These are phyloP conservation scores for Stomorhina lunata DNA, from an alignment of 2,888 invertebrate genomes.

Conservation along the genomic window DNA sequence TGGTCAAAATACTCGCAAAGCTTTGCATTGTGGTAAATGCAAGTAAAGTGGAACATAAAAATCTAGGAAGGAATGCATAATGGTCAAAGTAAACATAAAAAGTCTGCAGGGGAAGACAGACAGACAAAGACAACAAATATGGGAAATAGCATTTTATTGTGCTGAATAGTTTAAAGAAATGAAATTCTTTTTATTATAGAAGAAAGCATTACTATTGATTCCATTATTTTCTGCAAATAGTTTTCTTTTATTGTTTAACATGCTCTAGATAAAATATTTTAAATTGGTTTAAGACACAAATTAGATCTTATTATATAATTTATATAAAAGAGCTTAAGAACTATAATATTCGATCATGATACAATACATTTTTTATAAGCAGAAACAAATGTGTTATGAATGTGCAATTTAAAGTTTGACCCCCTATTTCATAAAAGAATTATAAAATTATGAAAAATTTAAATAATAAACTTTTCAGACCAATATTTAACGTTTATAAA, in stretches of 20 bases:
- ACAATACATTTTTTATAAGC: too few species aligned
- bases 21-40: not conserved
- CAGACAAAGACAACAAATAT: not conserved
- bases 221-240: not conserved
- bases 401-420: too few species aligned
- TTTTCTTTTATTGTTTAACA: not conserved
- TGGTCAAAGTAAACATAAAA: not conserved
- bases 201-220: not conserved
- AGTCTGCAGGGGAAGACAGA: not conserved
- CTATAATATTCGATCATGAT: too few species aligned
- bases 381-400: too few species aligned
- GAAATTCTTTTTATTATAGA: not conserved
- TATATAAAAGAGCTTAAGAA: too few species aligned
- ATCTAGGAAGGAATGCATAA: not conserved
- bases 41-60: not conserved
- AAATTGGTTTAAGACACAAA: not conserved
- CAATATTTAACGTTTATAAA: too few species aligned
- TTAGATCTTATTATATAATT: not conserved
- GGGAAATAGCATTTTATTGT: not conserved
- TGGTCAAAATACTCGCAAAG: slow-evolving; percentile 7
- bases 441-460: too few species aligned
- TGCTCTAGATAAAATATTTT: not conserved
- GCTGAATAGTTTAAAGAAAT: not conserved
- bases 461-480: too few species aligned
- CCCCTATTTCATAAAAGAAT: too few species aligned